A percentile compares a stretch with the other conserved stretches of the same genome.
phyloP scores from a whole-genome alignment of 2,888 invertebrate species.

The Ophion ventricosus region DNA sequence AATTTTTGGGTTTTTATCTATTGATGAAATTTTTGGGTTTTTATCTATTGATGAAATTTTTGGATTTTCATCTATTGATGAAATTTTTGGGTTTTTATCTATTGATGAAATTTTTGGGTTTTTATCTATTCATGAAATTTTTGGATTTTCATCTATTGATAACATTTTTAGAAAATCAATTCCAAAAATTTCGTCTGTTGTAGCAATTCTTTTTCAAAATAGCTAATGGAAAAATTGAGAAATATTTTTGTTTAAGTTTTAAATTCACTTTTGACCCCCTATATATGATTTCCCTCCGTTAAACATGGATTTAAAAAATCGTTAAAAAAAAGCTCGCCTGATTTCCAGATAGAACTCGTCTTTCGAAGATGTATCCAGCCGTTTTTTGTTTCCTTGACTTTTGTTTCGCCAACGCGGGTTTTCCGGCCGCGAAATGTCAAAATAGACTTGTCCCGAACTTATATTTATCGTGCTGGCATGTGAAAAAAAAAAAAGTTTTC shows the following conservation, averaged over 20 bases:
- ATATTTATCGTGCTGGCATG: conserved; percentile 20
- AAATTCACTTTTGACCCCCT: no score
- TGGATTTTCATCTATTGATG: no score
- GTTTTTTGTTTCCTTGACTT: not conserved
- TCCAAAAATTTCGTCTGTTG: not conserved
- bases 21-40: no score
- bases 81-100: no score
- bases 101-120: no score
- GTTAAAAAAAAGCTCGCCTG: not conserved
- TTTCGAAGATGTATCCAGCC: not conserved
- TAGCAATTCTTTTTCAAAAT: not conserved
- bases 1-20: no score
- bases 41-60: no score
- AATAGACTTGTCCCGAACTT: not conserved
- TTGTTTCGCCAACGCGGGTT: not conserved
- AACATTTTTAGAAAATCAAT: not conserved
- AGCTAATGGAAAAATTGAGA: not conserved
- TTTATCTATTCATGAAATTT: no score
- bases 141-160: no score
- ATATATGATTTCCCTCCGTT: not conserved
- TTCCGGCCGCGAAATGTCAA: not conserved
- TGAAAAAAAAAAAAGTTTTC: conserved; percentile 24
- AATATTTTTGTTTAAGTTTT: not conserved
- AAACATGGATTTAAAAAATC: not conserved
- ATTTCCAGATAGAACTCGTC: not conserved